These are phyloP conservation scores for Ferdinandea cuprea DNA, from an alignment of 2,888 invertebrate genomes.

Conservation along the genomic window DNA sequence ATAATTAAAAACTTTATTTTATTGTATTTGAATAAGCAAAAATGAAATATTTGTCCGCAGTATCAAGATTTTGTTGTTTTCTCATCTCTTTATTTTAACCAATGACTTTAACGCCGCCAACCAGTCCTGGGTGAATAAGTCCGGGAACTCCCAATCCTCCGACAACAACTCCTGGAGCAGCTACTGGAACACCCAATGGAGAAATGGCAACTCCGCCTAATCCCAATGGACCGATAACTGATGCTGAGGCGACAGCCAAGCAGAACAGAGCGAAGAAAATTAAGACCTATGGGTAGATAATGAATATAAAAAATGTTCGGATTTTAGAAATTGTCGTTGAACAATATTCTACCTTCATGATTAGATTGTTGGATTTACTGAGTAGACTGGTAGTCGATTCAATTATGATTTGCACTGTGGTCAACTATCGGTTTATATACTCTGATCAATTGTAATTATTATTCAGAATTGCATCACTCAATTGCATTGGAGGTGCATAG, in stretches of 20 bases:
- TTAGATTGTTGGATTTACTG: conserved; percentile 58
- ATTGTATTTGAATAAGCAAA: too few species aligned
- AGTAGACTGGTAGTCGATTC: conserved; percentile 62
- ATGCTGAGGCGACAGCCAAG: conserved; percentile 70
- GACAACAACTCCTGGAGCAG: conserved; percentile 62
- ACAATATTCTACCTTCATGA: background rate
- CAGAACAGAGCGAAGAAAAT: conserved; percentile 74
- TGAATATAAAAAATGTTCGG: too few species aligned
- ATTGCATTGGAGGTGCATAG: background rate
- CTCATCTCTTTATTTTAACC: conserved; percentile 25
- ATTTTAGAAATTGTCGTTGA: too few species aligned
- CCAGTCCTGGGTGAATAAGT: conserved; percentile 57
- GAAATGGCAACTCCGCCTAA: conserved; percentile 58
- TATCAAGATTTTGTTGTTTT: too few species aligned
- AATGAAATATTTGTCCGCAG: too few species aligned
- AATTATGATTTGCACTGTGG: conserved; percentile 51
- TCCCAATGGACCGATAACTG: conserved; percentile 64
- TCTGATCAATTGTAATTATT: conserved; percentile 25
- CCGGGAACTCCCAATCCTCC: conserved; percentile 62
- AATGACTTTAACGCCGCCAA: conserved; percentile 60
- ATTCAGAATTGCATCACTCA: conserved; percentile 60
- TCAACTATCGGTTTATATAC: conserved; percentile 21
- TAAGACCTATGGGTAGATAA: conserved; percentile 66
- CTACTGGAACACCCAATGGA: conserved; percentile 51
- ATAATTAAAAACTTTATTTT: too few species aligned